A percentile compares a stretch with the other conserved stretches of the same genome.
Evolutionary conservation across 2,888 invertebrate species (phyloP).

Genomic region (Lamellibrachia satsuma): DNA sequence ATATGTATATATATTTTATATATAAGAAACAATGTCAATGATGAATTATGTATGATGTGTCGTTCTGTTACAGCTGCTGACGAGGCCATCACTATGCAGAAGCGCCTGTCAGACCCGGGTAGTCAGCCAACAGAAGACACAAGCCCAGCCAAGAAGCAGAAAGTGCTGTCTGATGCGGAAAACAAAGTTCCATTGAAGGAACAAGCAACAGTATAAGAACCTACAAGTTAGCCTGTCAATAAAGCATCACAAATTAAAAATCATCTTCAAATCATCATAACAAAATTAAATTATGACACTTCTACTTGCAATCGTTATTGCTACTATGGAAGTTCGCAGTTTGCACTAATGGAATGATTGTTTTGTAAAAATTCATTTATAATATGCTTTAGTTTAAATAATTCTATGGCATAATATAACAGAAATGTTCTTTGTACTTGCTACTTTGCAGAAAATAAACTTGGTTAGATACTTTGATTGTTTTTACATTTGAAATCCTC

Average conservation of each 20-base stretch:
- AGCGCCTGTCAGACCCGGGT: not conserved
- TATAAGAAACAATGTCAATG: no score
- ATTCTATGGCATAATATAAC: not conserved
- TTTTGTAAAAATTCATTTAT: not conserved
- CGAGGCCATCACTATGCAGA: not conserved
- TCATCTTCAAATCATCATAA: not conserved
- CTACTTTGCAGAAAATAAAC: not conserved
- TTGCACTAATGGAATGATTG: not conserved
- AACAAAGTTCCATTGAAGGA: not conserved
- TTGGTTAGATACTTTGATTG: not conserved
- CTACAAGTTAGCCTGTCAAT: not conserved
- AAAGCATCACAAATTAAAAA: not conserved
- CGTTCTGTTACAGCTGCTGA: not conserved
- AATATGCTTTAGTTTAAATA: not conserved
- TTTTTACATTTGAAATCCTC: not conserved
- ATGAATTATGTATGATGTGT: not conserved
- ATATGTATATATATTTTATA: no score
- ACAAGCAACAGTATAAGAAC: not conserved
- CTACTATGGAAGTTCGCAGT: not conserved
- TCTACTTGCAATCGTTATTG: not conserved
- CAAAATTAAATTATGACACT: not conserved
- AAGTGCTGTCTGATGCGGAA: not conserved
- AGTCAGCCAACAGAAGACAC: conserved; percentile 12
- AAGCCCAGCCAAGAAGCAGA: conserved; percentile 6
- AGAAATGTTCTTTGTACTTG: not conserved